Conservation (phyloP, 1,140 invertebrate genomes). For the Drosophila lowei region DNA sequence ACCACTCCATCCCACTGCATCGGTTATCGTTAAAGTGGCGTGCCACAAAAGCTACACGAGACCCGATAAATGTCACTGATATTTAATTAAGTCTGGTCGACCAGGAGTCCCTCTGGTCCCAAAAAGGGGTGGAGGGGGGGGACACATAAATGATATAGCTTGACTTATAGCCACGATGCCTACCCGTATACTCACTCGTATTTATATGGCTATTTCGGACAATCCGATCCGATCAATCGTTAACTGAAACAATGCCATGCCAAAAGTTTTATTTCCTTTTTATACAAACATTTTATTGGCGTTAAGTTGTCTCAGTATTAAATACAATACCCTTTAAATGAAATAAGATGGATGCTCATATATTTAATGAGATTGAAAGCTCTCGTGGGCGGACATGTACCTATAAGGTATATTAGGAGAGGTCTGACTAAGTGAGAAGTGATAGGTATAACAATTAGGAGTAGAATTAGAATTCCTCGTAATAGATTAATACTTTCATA, state of each 20-base stretch:
- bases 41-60: slow-evolving; percentile 74
- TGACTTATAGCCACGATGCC: neutral
- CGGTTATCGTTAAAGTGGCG: slow-evolving; percentile 71
- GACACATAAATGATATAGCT: slow-evolving; percentile 34
- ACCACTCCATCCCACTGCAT: slow-evolving; percentile 18
- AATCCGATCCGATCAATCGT: slow-evolving; percentile 21
- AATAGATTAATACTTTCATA: no score
- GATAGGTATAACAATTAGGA: no score
- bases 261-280: slow-evolving; percentile 18
- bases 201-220: slow-evolving; percentile 15
- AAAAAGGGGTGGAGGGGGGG: neutral
- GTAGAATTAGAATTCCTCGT: no score
- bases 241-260: slow-evolving; percentile 34
- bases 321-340: no score
- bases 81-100: slow-evolving; percentile 76
- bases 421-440: neutral
- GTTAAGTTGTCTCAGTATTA: neutral
- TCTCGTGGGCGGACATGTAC: no score
- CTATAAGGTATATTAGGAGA: neutral
- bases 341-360: no score
- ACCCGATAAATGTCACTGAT: slow-evolving; percentile 80
- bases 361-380: no score
- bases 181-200: slow-evolving; percentile 1
- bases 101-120: slow-evolving; percentile 19
- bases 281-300: slow-evolving; percentile 31